A percentile compares a stretch with the other conserved stretches of the same genome.
These are phyloP conservation scores for Nilaparvata lugens DNA, from an alignment of 1,140 invertebrate species.

Conservation along the genomic window DNA sequence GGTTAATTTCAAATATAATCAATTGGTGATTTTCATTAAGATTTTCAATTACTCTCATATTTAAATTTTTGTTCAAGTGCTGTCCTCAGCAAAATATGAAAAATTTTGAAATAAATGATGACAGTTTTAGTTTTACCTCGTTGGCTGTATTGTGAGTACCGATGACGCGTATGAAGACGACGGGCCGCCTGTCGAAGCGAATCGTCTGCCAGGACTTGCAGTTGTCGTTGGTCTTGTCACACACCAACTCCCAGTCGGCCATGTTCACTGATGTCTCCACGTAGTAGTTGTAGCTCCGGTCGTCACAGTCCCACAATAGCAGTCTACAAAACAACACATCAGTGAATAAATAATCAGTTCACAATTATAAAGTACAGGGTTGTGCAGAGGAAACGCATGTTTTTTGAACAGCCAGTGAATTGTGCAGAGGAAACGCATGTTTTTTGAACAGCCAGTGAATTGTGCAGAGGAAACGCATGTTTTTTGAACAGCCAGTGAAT, in stretches of 20 bases:
- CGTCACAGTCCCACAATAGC: slow-evolving; percentile 96
- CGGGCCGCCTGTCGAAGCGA: slow-evolving; percentile 66
- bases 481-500: too few relatives aligned
- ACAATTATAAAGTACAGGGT: background rate
- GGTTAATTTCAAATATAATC: background rate
- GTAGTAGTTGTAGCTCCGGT: slow-evolving; percentile 91
- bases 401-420: too few relatives aligned
- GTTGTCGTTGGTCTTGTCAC: slow-evolving; percentile 61
- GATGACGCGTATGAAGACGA: slow-evolving; percentile 90
- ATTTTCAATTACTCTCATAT: background rate
- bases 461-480: too few relatives aligned
- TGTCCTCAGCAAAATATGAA: too few relatives aligned
- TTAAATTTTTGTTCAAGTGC: slow-evolving; percentile 5
- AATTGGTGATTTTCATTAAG: background rate
- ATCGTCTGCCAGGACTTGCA: slow-evolving; percentile 90
- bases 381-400: too few relatives aligned
- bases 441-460: too few relatives aligned
- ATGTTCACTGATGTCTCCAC: slow-evolving; percentile 92
- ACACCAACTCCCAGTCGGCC: slow-evolving; percentile 79
- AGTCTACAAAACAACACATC: slow-evolving; percentile 43
- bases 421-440: too few relatives aligned
- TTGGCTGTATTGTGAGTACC: slow-evolving; percentile 96
- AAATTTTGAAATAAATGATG: background rate
- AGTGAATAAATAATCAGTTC: background rate
- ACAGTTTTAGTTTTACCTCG: slow-evolving; percentile 59